These are phyloP conservation scores for Drosophila mimica DNA, from an alignment of 2,888 invertebrate genomes.

Conservation along the genomic window DNA sequence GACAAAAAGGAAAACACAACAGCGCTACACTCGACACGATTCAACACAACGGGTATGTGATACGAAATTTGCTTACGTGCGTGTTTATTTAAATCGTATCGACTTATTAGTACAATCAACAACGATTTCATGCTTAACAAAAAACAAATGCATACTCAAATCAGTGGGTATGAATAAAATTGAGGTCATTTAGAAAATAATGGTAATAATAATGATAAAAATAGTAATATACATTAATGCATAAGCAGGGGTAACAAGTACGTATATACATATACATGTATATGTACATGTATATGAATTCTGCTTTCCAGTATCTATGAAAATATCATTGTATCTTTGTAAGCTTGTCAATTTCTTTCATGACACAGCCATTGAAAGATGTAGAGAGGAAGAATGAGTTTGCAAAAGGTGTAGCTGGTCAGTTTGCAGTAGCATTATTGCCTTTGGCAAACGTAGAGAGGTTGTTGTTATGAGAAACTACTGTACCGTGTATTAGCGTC, in stretches of 20 bases:
- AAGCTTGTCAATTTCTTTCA: background rate
- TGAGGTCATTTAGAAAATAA: too few relatives aligned
- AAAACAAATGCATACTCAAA: background rate
- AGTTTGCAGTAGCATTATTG: background rate
- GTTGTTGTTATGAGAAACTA: constrained; percentile 1
- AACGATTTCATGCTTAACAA: background rate
- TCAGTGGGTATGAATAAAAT: too few relatives aligned
- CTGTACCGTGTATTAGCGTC: constrained; percentile 26
- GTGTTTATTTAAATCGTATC: background rate
- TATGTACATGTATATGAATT: background rate
- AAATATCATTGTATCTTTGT: too few relatives aligned
- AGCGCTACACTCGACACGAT: background rate
- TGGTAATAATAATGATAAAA: background rate
- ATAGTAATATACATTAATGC: background rate
- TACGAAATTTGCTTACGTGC: background rate
- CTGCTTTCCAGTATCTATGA: background rate
- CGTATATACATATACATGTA: too few relatives aligned
- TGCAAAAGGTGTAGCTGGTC: background rate
- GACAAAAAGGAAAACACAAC: background rate
- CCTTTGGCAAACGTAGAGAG: background rate
- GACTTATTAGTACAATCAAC: background rate
- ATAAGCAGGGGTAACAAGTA: background rate
- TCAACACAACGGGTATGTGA: background rate
- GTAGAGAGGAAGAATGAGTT: background rate
- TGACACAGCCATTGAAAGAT: background rate